phyloP scores from a whole-genome alignment of 1,140 invertebrate genomes.

The Adelges cooleyi region DNA sequence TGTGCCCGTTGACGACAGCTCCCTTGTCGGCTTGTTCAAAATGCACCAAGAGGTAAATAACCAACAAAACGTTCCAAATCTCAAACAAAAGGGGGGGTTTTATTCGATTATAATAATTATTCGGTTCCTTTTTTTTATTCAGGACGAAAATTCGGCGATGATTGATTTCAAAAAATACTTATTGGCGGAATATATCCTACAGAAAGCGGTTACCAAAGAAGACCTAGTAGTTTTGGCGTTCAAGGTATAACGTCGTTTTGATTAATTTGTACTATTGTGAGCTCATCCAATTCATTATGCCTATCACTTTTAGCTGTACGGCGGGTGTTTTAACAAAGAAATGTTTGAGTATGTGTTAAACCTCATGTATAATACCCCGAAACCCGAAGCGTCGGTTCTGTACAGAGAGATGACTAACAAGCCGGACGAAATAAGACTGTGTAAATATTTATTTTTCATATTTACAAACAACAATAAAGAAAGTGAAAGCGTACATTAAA shows the following conservation, averaged over 20 bases:
- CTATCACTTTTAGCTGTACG: constrained; percentile 9
- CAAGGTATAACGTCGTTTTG: not conserved
- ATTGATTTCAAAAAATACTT: constrained; percentile 23
- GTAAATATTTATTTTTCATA: not conserved
- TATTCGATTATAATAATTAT: too few species aligned
- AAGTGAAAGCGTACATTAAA: too few species aligned
- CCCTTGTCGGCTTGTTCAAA: not conserved
- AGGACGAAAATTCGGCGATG: not conserved
- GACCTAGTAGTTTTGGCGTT: constrained; percentile 5
- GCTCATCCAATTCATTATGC: too few species aligned
- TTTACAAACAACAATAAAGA: too few species aligned
- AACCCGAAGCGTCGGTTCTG: not conserved
- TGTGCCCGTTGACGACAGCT: constrained; percentile 1
- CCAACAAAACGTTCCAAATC: too few species aligned
- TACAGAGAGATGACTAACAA: not conserved
- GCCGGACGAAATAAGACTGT: constrained; percentile 5
- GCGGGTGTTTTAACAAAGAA: not conserved
- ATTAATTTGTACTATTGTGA: too few species aligned
- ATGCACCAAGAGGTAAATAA: constrained; percentile 9
- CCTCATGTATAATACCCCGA: not conserved
- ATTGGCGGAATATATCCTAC: constrained; percentile 6
- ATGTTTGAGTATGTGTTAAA: constrained; percentile 16
- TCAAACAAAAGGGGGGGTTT: too few species aligned
- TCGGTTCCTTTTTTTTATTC: not conserved
- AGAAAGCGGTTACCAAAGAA: constrained; percentile 1